phyloP scores from a whole-genome alignment of 2,888 invertebrate species.

The Schrankia costaestrigalis region DNA sequence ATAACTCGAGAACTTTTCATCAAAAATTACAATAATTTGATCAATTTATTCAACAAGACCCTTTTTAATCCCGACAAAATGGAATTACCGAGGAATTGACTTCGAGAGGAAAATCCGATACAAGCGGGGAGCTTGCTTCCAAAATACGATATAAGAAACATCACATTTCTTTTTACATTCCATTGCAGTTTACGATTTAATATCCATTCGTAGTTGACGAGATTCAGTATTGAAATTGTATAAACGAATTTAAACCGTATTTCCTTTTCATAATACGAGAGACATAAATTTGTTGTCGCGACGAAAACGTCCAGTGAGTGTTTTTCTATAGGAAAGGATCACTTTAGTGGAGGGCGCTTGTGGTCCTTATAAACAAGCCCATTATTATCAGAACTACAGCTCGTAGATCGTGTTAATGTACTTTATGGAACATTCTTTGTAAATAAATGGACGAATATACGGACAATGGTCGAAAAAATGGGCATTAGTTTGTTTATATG shows the following conservation, averaged over 20 bases:
- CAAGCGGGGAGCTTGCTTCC: conserved; percentile 17
- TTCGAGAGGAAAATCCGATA: conserved; percentile 50
- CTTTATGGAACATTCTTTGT: conserved; percentile 46
- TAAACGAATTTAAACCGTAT: conserved; percentile 13
- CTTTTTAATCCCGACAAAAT: conserved; percentile 62
- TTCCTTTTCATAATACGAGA: too few species aligned
- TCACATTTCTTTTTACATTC: conserved; percentile 17
- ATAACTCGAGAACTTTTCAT: conserved; percentile 19
- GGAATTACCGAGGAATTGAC: conserved; percentile 50
- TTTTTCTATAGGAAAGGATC: conserved; percentile 36
- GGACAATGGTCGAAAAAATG: conserved; percentile 9
- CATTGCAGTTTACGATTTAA: conserved; percentile 20
- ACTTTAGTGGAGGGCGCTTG: conserved; percentile 47
- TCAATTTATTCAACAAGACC: conserved; percentile 53
- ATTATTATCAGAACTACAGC: conserved; percentile 69
- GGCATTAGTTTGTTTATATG: conserved; percentile 1
- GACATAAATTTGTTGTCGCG: conserved; percentile 34
- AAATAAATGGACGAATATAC: conserved; percentile 40
- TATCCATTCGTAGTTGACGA: conserved; percentile 9
- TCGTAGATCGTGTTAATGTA: conserved; percentile 65
- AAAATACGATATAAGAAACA: conserved; percentile 17
- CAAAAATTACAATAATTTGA: conserved; percentile 53
- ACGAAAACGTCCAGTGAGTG: conserved; percentile 31
- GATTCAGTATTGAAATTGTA: conserved; percentile 18
- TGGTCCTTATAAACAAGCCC: conserved; percentile 64